A percentile compares a stretch with the other conserved stretches of the same genome.
These are phyloP conservation scores for Gallinago media DNA, from an alignment of 2,113 vertebrate species.

Conservation along the genomic window DNA sequence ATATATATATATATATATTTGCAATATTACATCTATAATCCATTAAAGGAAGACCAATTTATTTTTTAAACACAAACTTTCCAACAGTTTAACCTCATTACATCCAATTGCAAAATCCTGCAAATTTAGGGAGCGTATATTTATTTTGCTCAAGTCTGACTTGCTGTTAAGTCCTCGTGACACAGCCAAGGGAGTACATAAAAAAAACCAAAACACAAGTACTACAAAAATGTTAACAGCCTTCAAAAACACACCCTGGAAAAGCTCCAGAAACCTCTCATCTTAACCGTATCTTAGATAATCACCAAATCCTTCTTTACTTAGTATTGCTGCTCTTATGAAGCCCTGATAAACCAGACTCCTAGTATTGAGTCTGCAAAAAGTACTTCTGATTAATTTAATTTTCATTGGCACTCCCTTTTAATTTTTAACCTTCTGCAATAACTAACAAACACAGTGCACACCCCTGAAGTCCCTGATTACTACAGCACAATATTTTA, in stretches of 20 bases:
- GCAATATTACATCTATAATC: neutral
- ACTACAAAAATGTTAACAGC: neutral
- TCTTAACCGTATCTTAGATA: neutral
- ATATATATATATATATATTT: neutral
- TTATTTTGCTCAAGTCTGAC: neutral
- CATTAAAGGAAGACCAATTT: neutral
- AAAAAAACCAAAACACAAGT: neutral
- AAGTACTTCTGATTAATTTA: neutral
- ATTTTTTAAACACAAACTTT: neutral
- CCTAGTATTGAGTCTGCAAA: neutral
- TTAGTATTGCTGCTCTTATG: neutral
- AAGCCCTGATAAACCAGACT: neutral
- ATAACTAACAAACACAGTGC: neutral
- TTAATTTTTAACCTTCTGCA: neutral
- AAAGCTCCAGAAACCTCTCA: neutral
- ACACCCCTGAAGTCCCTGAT: neutral
- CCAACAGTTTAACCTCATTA: neutral
- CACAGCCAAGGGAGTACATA: neutral
- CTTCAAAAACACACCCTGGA: neutral
- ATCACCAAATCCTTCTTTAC: neutral
- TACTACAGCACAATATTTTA: neutral
- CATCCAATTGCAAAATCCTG: neutral
- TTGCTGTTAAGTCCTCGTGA: neutral
- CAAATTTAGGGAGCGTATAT: neutral
- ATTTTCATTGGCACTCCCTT: neutral